Percentiles rank a stretch among this genome's conserved stretches.
phyloP scores from a whole-genome alignment of 2,888 invertebrate genomes.

The Pegoplata infirma region DNA sequence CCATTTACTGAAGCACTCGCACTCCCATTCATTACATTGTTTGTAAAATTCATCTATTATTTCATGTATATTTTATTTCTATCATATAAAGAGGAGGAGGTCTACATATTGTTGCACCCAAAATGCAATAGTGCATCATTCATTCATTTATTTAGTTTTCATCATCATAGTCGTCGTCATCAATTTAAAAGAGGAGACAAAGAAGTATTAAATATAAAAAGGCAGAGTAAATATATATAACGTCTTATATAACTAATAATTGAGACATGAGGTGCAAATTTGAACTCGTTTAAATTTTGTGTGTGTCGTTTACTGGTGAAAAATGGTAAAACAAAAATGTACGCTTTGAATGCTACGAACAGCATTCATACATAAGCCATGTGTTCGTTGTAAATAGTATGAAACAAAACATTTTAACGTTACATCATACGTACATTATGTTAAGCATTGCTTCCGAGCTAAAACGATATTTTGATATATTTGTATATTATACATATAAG shows the following conservation, averaged over 20 bases:
- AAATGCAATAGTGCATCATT: not conserved
- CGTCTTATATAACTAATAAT: not conserved
- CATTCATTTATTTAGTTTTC: not conserved
- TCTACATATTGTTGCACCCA: not conserved
- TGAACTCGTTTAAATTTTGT: not conserved
- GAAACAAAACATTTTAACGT: too few relatives aligned
- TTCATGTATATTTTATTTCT: not conserved
- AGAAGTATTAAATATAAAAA: not conserved
- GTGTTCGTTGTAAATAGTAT: too few relatives aligned
- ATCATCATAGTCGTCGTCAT: not conserved
- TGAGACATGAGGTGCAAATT: not conserved
- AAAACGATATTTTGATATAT: not conserved
- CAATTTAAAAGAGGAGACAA: not conserved
- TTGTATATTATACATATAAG: too few relatives aligned
- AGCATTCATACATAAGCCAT: too few relatives aligned
- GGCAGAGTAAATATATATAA: not conserved
- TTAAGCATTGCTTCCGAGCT: not conserved
- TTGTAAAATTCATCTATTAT: too few relatives aligned
- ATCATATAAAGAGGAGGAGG: not conserved
- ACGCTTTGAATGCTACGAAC: too few relatives aligned
- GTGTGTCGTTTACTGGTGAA: not conserved
- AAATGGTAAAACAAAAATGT: not conserved
- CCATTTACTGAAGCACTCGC: too few relatives aligned
- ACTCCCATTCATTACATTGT: too few relatives aligned
- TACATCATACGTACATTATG: not conserved